Evolutionary conservation across 2,888 invertebrate species (phyloP).

Genomic region (Pelosia muscerda): DNA sequence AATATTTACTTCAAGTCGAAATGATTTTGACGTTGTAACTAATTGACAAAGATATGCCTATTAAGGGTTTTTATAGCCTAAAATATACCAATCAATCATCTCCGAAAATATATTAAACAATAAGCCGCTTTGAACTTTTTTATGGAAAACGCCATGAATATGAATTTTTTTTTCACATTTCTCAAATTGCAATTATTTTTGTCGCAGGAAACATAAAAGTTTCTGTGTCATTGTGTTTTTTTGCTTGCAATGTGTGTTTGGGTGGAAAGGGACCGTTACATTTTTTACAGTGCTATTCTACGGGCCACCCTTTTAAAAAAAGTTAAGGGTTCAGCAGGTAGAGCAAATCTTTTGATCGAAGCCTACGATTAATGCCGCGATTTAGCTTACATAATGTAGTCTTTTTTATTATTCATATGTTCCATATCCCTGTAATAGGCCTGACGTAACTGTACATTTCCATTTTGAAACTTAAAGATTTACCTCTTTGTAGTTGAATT

Average conservation of each 20-base stretch:
- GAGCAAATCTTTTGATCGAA: slow-evolving; percentile 78
- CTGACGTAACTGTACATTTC: slow-evolving; percentile 71
- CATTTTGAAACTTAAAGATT: slow-evolving; percentile 32
- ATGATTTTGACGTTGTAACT: background rate
- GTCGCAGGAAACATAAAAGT: slow-evolving; percentile 78
- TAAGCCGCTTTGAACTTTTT: slow-evolving; percentile 33
- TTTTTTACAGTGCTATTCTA: slow-evolving; percentile 75
- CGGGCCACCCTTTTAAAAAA: slow-evolving; percentile 83
- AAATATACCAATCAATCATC: slow-evolving; percentile 32
- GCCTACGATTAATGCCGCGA: slow-evolving; percentile 72
- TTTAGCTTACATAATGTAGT: slow-evolving; percentile 71
- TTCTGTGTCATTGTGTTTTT: slow-evolving; percentile 81
- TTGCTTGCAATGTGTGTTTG: slow-evolving; percentile 81
- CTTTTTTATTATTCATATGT: slow-evolving; percentile 64
- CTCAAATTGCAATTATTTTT: slow-evolving; percentile 66
- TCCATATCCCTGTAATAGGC: slow-evolving; percentile 64
- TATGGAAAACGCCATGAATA: slow-evolving; percentile 36
- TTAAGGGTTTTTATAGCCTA: slow-evolving; percentile 30
- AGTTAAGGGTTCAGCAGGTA: slow-evolving; percentile 76
- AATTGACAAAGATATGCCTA: background rate
- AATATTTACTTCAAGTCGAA: background rate
- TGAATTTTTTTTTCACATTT: slow-evolving; percentile 45
- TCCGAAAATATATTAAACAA: slow-evolving; percentile 35
- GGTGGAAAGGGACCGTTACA: slow-evolving; percentile 79
- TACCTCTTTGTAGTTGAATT: slow-evolving; percentile 49